Evolutionary conservation across 2,888 invertebrate species (phyloP), one percentile per base, ranked within the genome.

Genomic region (Bombylius discolor): DNA sequence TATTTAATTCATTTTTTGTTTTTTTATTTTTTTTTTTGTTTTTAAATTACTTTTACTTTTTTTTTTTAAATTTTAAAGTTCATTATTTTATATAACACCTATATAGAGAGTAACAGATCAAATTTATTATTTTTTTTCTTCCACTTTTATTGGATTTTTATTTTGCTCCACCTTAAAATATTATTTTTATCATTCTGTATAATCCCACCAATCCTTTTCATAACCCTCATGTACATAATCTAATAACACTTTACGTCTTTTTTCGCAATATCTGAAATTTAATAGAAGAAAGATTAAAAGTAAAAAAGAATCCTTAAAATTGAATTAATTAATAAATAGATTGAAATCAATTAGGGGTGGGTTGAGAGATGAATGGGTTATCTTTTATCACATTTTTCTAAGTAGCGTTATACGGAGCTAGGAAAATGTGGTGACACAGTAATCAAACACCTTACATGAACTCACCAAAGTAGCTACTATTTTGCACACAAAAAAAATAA

Each of bases 141-240:
- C 6, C 6, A 36, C 6, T 36, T 36, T 36, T 44, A 12, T 4
- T 44, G 14, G 4, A 5, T 45, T 45, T 14, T 45, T 45, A 4
- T 45, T 45, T n/a, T 45, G 5, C 4, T 45, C 1, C 44, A 44
- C 5, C 4, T 32, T 34, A 13, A 33, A 33, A 8, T 8, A 1
- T 45, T n/a, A 33, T 23, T 51, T 48, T 45, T 69, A 72, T 73
- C 73, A 89, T 82, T 91, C 90, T 77, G 87, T 89, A 75, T 91
- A 94, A 69, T 90, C 91, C 98, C 97, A 98, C 85, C 92, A 88
- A 73, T 97, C 96, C 78, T 92, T 94, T 75, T 98, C 98, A 74
- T 97, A 96, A 61, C 98, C 98, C 79, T 99, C 98, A 74, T 95
- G 91, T 53, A 98, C 98, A 75, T 99, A 98, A 73, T 95, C 94